These are phyloP conservation scores for Orcinus orca DNA, from an alignment of 2,113 vertebrate species.

Conservation along the genomic window DNA sequence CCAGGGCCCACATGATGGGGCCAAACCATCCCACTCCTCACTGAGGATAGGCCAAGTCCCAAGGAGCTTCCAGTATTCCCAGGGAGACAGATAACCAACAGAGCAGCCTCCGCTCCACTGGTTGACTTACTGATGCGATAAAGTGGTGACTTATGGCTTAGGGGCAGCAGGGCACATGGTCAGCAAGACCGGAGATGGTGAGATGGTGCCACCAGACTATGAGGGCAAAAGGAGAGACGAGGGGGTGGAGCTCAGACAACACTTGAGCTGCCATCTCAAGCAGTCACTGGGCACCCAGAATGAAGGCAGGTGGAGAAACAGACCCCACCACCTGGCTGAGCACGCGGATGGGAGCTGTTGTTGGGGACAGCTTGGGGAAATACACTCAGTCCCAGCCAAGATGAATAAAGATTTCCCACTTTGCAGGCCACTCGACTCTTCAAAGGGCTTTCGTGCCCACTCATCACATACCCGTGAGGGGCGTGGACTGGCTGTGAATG, in stretches of 20 bases:
- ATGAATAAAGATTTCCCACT: neutral
- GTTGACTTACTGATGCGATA: neutral
- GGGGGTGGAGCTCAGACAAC: neutral
- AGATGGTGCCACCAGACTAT: neutral
- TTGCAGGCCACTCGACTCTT: neutral
- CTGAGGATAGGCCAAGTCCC: neutral
- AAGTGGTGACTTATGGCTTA: neutral
- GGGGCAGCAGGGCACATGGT: neutral
- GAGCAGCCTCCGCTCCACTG: neutral
- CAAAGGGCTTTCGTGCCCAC: neutral
- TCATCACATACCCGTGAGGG: neutral
- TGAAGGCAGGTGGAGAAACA: neutral
- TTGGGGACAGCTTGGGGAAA: neutral
- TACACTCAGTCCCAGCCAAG: neutral
- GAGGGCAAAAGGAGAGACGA: neutral
- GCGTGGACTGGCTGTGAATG: neutral
- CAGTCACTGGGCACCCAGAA: neutral
- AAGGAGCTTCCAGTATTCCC: neutral
- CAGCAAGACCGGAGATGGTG: neutral
- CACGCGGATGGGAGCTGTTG: neutral
- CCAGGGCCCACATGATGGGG: neutral
- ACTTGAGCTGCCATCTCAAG: neutral
- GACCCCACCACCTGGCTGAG: neutral
- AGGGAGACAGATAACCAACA: neutral
- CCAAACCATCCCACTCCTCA: neutral